Evolutionary conservation across 2,797 vertebrate genomes (phyloP).

Genomic region (Microcaecilia unicolor): DNA sequence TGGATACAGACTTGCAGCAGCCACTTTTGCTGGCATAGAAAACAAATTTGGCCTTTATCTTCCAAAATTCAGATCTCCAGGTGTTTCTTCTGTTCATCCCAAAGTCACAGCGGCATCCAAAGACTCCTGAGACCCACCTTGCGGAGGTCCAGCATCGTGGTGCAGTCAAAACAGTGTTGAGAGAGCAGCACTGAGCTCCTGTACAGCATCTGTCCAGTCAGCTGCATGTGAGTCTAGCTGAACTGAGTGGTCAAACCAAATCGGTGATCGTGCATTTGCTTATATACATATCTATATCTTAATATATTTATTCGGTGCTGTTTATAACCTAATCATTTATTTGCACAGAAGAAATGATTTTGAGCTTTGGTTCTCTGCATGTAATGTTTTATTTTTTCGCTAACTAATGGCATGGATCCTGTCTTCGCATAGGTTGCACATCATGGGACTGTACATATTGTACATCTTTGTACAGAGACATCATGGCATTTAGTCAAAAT

Average conservation of each 20-base stretch:
- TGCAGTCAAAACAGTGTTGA: constrained; percentile 3
- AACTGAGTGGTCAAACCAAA: constrained; percentile 35
- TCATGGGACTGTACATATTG: constrained; percentile 80
- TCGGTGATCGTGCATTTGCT: too few species aligned
- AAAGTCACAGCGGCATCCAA: constrained; percentile 25
- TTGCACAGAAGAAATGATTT: constrained; percentile 40
- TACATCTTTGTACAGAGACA: constrained; percentile 86
- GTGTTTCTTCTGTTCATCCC: constrained; percentile 40
- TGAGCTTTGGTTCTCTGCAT: constrained; percentile 50
- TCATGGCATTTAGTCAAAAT: constrained; percentile 44
- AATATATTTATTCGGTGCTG: constrained; percentile 41
- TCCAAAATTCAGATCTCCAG: constrained; percentile 76
- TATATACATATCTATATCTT: constrained; percentile 48
- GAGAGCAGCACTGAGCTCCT: constrained; percentile 8
- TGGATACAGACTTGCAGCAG: constrained; percentile 88
- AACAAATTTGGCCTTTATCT: constrained; percentile 91
- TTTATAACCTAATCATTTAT: constrained; percentile 41
- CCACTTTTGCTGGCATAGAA: constrained; percentile 91
- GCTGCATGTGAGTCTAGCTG: constrained; percentile 53
- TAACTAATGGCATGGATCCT: constrained; percentile 64
- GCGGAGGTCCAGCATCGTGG: background rate
- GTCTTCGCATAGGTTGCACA: constrained; percentile 68
- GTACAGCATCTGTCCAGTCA: constrained; percentile 31
- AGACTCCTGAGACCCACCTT: constrained; percentile 40
- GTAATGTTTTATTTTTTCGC: constrained; percentile 39